Conservation (phyloP, 2,113 vertebrate species). For the Xiphophorus couchianus region DNA sequence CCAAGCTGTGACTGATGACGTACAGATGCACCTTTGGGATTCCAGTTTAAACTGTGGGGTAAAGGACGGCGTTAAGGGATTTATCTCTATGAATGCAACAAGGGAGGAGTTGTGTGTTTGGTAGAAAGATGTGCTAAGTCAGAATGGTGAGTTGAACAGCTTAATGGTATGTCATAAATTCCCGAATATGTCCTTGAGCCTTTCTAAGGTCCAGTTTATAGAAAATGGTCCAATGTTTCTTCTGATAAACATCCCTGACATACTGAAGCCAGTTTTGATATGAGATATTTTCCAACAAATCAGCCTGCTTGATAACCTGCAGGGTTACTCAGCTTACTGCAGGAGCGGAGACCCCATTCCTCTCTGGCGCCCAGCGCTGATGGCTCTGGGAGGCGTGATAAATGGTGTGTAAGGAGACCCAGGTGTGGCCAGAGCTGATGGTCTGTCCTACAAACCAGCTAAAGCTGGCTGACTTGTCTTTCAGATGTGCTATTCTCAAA, state of each 20-base stretch:
- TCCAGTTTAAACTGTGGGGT: conserved; percentile 20
- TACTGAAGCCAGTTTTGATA: not conserved
- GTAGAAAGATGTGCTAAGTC: conserved; percentile 7
- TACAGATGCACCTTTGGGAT: conserved; percentile 21
- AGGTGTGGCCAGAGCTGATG: not conserved
- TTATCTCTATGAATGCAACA: not conserved
- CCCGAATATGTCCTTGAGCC: not conserved
- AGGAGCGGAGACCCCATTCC: not conserved
- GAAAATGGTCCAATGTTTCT: not conserved
- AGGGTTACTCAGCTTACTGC: not conserved
- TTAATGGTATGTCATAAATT: not conserved
- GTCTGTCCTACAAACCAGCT: not conserved
- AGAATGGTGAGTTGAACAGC: not conserved
- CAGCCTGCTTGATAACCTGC: not conserved
- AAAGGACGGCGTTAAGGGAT: conserved; percentile 17
- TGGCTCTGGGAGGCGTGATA: not conserved
- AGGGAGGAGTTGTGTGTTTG: not conserved
- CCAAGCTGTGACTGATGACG: conserved; percentile 11
- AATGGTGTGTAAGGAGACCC: not conserved
- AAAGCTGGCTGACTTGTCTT: not conserved
- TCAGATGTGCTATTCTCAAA: not conserved
- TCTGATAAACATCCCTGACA: not conserved
- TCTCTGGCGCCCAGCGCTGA: not conserved
- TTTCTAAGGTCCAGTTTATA: not conserved
- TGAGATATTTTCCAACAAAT: not conserved